Conservation (phyloP, 1,140 invertebrate genomes). For the Drosophila melanogaster region Release_6_plus_ISO1_MT NT_037436.4:11750001-11750500, state of each 20-base stretch:
- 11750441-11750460: too few relatives aligned
- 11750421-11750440: too few relatives aligned
- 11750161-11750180: constrained; percentile 67
- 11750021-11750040: constrained; percentile 26
- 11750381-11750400: not conserved
- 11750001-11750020: not conserved
- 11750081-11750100: constrained; percentile 61
- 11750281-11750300: constrained; percentile 41
- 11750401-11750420: not conserved
- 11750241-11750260: constrained; percentile 82
- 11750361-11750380: not conserved
- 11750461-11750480: not conserved
- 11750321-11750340: constrained; percentile 11
- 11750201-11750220: constrained; percentile 81
- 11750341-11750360: not conserved
- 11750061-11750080: constrained; percentile 43
- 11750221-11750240: constrained; percentile 82
- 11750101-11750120: constrained; percentile 28
- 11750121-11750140: too few relatives aligned
- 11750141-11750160: constrained; percentile 17
- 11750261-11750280: constrained; percentile 73
- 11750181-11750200: constrained; percentile 79
- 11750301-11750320: constrained; percentile 48
- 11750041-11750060: constrained; percentile 23
- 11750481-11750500: not conserved